These are phyloP conservation scores for Mus caroli DNA, from an alignment of 2,797 vertebrate species.

Conservation along the genomic window DNA sequence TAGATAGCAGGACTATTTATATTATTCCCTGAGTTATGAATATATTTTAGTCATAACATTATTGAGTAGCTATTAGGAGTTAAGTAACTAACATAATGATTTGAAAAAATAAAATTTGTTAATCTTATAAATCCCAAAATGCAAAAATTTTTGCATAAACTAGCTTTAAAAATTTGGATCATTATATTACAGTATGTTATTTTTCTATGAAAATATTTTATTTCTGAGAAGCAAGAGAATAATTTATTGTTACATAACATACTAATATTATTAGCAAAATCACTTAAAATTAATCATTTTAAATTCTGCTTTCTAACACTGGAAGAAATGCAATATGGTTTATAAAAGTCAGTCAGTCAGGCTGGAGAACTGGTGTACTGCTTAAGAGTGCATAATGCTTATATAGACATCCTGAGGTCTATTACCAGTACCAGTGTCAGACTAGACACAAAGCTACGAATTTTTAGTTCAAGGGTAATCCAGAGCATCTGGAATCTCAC, in stretches of 20 bases:
- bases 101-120: slow-evolving; percentile 17
- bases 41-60: background rate
- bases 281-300: background rate
- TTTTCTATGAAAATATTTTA: background rate
- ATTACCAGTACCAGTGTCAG: background rate
- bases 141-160: background rate
- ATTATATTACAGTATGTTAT: background rate
- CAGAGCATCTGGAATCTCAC: background rate
- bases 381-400: background rate
- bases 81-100: background rate
- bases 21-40: background rate
- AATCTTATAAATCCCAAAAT: background rate
- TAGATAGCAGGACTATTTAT: background rate
- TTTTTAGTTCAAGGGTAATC: no score
- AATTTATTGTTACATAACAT: background rate
- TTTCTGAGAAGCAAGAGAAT: background rate
- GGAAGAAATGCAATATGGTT: background rate
- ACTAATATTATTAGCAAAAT: background rate
- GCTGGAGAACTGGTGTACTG: background rate
- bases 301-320: background rate
- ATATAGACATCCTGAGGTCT: background rate
- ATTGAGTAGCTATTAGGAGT: background rate
- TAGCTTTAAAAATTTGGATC: background rate
- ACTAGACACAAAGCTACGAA: accelerated
- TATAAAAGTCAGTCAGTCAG: background rate